Base-by-base conservation (phyloP, 2,797 vertebrate genomes). In the Martes flavigula region DNA sequence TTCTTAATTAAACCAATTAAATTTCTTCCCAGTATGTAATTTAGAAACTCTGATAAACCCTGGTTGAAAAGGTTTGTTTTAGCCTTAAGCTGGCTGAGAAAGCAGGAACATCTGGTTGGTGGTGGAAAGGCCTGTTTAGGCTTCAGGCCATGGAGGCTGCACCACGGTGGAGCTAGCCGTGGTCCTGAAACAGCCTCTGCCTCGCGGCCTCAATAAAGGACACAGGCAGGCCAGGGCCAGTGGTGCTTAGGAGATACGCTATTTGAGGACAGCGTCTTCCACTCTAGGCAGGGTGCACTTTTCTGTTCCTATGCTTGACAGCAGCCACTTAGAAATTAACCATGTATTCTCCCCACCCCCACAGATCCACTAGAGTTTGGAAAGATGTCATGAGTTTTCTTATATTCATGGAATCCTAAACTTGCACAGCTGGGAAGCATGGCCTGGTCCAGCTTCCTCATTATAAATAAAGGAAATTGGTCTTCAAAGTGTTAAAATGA, bases 1-100 rank as follows among this genome's bases (percentile, higher is more conserved):
- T 99, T 99, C 99, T 99, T 99, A 99, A 99, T 99, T 99, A 99
- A 99, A 99, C 98, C 98, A 99, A 99, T 99, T 99, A 99, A 99
- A 98, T 99, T 98, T 98, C 98, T 99, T 99, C 98, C 98, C 99
- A 99, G 98, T 98, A 98, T 98, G 98, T 99, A 99, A 99, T 99
- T 98, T 99, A 99, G 98, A 98, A 99, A 99, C 98, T 98, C 98
- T 99, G 99, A 99, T 99, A 99, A 99, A 98, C 98, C 98, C 98
- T 99, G 97, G 96, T 98, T 98, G 98, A 98, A 99, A 99, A 99
- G 99, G 99, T 99, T 99, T 98, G 98, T 98, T 99, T 98, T 99
- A 98, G 99, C 99, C 99, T 98, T 99, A 98, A 99, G 99, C 99
- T 98, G 98, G 98, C 98, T 98, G 98, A 98, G 98, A 98, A 98